Base-by-base conservation (phyloP, 1,140 invertebrate species). In the Gryon sp. region DNA sequence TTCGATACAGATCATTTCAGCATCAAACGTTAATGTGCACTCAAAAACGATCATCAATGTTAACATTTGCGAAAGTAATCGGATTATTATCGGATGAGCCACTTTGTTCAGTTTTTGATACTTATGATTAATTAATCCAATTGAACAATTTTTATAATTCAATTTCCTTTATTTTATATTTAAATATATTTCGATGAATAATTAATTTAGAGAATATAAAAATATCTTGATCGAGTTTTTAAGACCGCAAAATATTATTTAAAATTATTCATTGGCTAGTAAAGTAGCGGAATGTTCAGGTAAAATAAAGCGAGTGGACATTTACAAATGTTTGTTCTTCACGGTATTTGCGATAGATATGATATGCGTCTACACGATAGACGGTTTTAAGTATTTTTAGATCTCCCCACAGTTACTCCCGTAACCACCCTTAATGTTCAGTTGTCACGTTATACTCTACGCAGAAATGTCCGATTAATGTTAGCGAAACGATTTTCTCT, bases 311-410 rank as follows among this genome's bases (percentile, higher is more conserved):
- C n/a, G 36, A 36, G 26, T 24, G 36, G 60, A 66, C 70, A 41
- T 75, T 66, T 32, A 48, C 55, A 50, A 75, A 74, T 74, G 72
- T 68, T 75, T 75, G 52, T 75, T 68, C 30, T 74, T 52, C 60
- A 38, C 34, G 52, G 59, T 74, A 62, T 55, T 68, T 60, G 60
- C 52, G 46, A 48, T 68, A 75, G 62, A 66, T 75, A 75, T 66
- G 62, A 74, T 75, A 68, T 55, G 62, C 62, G 41, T 53, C 26
- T 60, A 62, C 30, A 66, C 59, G 38, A 62, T 74, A 65, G 53
- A n/a, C n/a, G n/a, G n/a, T n/a, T n/a, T n/a, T n/a, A n/a, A 63
- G 59, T 75, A 75, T 75, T 75, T 75, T 75, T 75, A 66, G 62
- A 62, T 75, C 43, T 60, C 46, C 45, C 30, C 30, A 48, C n/a